Evolutionary conservation across 2,113 vertebrate genomes (phyloP), one percentile per base, ranked within the genome.

Genomic region (Malurus alboscapulatus): DNA sequence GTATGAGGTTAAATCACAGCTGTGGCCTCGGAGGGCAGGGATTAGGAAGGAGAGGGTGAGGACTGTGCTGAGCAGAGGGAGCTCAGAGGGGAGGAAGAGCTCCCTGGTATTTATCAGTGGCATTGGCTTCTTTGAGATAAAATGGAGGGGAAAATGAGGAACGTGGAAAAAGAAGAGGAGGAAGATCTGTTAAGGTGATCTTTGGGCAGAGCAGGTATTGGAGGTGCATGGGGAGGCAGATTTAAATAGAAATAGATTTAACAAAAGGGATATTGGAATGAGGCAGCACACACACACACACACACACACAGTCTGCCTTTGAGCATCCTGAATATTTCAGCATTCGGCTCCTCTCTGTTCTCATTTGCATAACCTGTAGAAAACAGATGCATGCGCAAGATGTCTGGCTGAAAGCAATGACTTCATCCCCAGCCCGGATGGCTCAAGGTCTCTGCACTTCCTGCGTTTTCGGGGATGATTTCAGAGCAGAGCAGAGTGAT

Each of bases 331-430:
- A 68, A 22, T 42, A 9, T 34, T 68, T 73, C 69, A 65, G 50
- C 58, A 22, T 66, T 81, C 42, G 13, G 36, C 90, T 92, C 45
- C 40, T 82, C 77, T 82, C 62, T 58, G 42, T 69, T 75, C 47
- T 57, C 29, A 10, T 84, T 91, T 79, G 40, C 34, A 17, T 82
- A 85, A 93, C 29, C 62, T 92, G 87, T 30, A 55, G 77, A 38
- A 87, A 89, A 68, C 50, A 89, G 86, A 42, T 61, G 65, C 86
- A 8, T 7, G 17, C 55, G 68, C 40, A 45, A 26, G 62, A 61
- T 42, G 65, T 76, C 87, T 89, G 57, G 48, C 87, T 79, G 79
- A n/a, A 47, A 87, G 74, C 76, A 74, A 12, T 36, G 48, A 45
- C 85, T 90, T 73, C 61, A 81, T 40, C 72, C 68, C n/a, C n/a